These are phyloP conservation scores for Taurulus bubalis DNA, from an alignment of 2,113 vertebrate genomes.

Conservation along the genomic window DNA sequence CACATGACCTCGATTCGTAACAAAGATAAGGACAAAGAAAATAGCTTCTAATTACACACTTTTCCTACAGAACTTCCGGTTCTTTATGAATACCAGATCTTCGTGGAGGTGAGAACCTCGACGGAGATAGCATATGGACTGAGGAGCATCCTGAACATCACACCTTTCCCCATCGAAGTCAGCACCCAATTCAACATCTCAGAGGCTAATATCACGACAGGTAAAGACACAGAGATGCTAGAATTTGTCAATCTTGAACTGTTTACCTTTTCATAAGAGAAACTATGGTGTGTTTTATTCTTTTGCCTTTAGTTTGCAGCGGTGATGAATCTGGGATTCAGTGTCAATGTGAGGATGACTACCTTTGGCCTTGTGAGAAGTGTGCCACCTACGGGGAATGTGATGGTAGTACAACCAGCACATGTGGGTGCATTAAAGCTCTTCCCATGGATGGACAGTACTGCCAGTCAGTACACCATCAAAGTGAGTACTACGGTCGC, in stretches of 20 bases:
- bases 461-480: constrained; percentile 13
- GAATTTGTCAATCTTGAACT: not conserved
- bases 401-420: constrained; percentile 19
- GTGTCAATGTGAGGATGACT: constrained; percentile 58
- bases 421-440: constrained; percentile 54
- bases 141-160: constrained; percentile 28
- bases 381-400: constrained; percentile 57
- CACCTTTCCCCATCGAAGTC: constrained; percentile 31
- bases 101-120: constrained; percentile 54
- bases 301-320: constrained; percentile 50
- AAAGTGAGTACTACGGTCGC: constrained; percentile 16
- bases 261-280: not conserved
- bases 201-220: constrained; percentile 50
- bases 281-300: not conserved
- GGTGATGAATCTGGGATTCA: not conserved
- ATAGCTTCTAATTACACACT: not conserved
- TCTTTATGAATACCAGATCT: constrained; percentile 49
- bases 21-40: too few relatives aligned
- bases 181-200: constrained; percentile 36
- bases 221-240: constrained; percentile 24
- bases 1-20: not conserved
- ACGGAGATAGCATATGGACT: constrained; percentile 35
- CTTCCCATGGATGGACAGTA: constrained; percentile 47
- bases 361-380: constrained; percentile 54
- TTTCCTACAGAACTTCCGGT: constrained; percentile 14